Evolutionary conservation across 2,797 vertebrate genomes (phyloP).

Genomic region (Sphenopsis melanotis): DNA sequence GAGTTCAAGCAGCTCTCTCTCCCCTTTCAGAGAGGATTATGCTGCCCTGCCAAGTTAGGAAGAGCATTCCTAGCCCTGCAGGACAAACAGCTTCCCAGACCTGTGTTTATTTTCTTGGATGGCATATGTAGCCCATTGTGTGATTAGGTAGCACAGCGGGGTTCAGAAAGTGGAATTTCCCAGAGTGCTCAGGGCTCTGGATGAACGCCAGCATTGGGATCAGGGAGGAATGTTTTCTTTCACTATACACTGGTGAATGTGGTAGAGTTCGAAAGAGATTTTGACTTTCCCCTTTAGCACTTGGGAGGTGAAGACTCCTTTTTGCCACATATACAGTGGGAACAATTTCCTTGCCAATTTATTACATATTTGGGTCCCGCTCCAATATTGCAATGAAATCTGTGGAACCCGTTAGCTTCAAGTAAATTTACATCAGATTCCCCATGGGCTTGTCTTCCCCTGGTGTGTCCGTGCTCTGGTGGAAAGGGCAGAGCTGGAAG

Average conservation of each 20-base stretch:
- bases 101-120: slow-evolving; percentile 69
- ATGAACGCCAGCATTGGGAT: background rate
- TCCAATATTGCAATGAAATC: background rate
- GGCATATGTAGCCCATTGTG: slow-evolving; percentile 68
- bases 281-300: slow-evolving; percentile 15
- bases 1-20: slow-evolving; percentile 59
- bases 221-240: slow-evolving; percentile 62
- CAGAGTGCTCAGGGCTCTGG: slow-evolving; percentile 50
- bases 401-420: background rate
- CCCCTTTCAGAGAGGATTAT: slow-evolving; percentile 59
- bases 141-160: slow-evolving; percentile 61
- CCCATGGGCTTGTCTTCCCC: background rate
- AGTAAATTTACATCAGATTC: background rate
- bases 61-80: slow-evolving; percentile 65
- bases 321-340: background rate
- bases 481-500: background rate
- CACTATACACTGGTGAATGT: slow-evolving; percentile 9
- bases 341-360: background rate
- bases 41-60: slow-evolving; percentile 61
- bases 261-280: slow-evolving; percentile 19
- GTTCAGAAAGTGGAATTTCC: slow-evolving; percentile 58
- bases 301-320: background rate
- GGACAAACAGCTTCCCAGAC: slow-evolving; percentile 67
- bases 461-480: background rate
- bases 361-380: background rate